phyloP scores from a whole-genome alignment of 2,797 vertebrate species.

The Syncerus caffer region DNA sequence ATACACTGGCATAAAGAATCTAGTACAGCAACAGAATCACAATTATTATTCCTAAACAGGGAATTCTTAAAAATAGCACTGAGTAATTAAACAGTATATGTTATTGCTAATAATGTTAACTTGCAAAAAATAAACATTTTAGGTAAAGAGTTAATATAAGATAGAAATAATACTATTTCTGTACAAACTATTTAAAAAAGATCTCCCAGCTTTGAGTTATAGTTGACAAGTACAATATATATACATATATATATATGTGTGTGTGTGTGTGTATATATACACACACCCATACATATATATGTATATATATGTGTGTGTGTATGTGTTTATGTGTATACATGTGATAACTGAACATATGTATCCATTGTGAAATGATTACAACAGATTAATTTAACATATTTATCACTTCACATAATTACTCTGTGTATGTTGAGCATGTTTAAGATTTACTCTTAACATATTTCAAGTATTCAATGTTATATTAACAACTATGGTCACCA shows the following conservation, averaged over 20 bases:
- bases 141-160: neutral
- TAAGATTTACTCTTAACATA: neutral
- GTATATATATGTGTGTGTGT: neutral
- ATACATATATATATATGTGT: too few relatives aligned
- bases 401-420: neutral
- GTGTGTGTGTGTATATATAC: too few relatives aligned
- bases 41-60: neutral
- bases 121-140: neutral
- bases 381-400: neutral
- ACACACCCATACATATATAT: too few relatives aligned
- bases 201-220: neutral
- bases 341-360: neutral
- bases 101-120: neutral
- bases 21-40: neutral
- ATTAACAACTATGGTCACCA: neutral
- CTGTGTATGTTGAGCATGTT: neutral
- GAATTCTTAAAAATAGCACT: neutral
- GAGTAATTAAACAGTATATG: neutral
- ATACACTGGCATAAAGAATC: neutral
- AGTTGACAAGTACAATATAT: neutral
- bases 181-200: neutral
- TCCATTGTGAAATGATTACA: neutral
- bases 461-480: neutral
- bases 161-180: neutral
- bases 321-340: neutral